Evolutionary conservation across 2,113 vertebrate genomes (phyloP).

Genomic region (Scalopus aquaticus): DNA sequence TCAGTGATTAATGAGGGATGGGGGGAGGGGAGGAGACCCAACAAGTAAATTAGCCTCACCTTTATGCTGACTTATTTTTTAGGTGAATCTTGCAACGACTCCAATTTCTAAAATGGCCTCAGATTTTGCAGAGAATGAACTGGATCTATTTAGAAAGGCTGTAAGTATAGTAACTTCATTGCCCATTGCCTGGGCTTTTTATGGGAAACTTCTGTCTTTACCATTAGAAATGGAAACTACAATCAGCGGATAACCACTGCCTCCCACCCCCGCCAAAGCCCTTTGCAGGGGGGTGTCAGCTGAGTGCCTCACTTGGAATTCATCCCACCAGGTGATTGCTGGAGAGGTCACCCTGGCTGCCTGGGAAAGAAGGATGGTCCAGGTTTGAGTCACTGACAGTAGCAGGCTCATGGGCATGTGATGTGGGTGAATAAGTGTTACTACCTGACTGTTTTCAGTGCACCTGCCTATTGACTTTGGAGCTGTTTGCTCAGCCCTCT

Average conservation of each 20-base stretch:
- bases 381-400: neutral
- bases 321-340: neutral
- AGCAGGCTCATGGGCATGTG: neutral
- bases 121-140: constrained; percentile 95
- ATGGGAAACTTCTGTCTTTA: neutral
- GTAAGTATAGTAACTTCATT: constrained; percentile 83
- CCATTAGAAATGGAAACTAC: constrained; percentile 33
- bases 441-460: neutral
- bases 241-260: neutral
- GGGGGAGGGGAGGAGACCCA: no score
- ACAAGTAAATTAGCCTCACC: neutral
- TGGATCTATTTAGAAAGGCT: constrained; percentile 96
- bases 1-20: neutral
- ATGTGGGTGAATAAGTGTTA: accelerated
- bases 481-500: neutral
- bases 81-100: constrained; percentile 95
- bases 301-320: neutral
- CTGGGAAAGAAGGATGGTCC: neutral
- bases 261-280: neutral
- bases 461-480: accelerated
- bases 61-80: neutral
- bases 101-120: constrained; percentile 94
- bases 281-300: neutral
- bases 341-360: neutral
- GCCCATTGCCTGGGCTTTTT: neutral